Evolutionary conservation across 2,888 invertebrate genomes (phyloP), one percentile per base, ranked within the genome.

Genomic region (Leptarthrus brevirostris): DNA sequence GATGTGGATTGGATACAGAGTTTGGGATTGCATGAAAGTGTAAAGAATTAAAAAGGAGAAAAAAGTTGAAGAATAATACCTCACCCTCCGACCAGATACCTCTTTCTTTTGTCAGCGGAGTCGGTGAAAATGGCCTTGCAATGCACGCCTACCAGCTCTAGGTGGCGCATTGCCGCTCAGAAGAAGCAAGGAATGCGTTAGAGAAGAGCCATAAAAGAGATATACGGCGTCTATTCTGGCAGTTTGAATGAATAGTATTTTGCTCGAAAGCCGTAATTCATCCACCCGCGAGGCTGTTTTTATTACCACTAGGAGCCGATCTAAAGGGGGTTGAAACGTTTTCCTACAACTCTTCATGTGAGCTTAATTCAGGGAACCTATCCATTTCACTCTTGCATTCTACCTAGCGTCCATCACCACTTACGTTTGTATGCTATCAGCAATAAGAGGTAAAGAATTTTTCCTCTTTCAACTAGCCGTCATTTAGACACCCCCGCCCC

Each of bases 241-340:
- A 72, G 72, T 47, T 72, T 56, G 72, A 47, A 72, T 72, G 72
- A 72, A 72, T 72, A 58, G 72, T 72, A 72, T 72, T 72, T 72
- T 58, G 54, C 72, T 58, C 14, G 53, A 26, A 72, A 47, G 56
- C 24, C 72, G 56, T 72, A 72, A 72, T 34, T 72, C 72, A 72
- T 72, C 72, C 72, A 72, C 72, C 53, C 72, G 72, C 72, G 72
- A 72, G 58, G 5, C 40, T 72, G 53, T 72, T 72, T 72, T 72
- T 72, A 72, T 72, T 72, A 40, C 72, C 40, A 47, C 58, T 58
- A 72, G 20, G 5, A 64, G 16, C 34, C 24, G 53, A 10, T 16
- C 26, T 66, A n/a, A n/a, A n/a, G 16, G 8, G 47, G 6, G 47
- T 30, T 30, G 4, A 30, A 34, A 61, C 16, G 4, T 36, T 61